These are phyloP conservation scores for Hipparchia semele DNA, from an alignment of 2,888 invertebrate genomes.

Conservation along the genomic window DNA sequence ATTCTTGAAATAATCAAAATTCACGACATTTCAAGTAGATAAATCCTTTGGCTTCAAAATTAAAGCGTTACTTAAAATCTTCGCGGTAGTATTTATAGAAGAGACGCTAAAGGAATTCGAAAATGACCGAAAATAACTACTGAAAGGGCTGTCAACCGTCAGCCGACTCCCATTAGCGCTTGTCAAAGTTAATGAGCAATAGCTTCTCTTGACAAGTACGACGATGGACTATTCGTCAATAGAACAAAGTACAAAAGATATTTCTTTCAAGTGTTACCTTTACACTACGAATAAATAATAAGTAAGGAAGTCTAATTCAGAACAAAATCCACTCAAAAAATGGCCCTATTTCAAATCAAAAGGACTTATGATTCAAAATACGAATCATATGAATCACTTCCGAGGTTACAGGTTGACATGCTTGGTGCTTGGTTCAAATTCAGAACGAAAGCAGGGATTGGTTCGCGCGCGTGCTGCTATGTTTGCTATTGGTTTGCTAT, in stretches of 20 bases:
- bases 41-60: background rate
- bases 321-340: too few relatives aligned
- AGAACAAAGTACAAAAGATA: background rate
- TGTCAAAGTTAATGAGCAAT: constrained; percentile 21
- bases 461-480: too few relatives aligned
- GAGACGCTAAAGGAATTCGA: background rate
- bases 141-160: constrained; percentile 3
- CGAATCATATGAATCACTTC: too few relatives aligned
- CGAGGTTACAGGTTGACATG: too few relatives aligned
- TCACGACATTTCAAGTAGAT: background rate
- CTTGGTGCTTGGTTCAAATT: too few relatives aligned
- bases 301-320: too few relatives aligned
- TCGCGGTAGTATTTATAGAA: background rate
- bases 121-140: background rate
- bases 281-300: too few relatives aligned
- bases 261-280: background rate
- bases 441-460: too few relatives aligned
- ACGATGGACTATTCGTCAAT: constrained; percentile 2
- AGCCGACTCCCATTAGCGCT: constrained; percentile 5
- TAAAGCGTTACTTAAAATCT: background rate
- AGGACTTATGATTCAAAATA: too few relatives aligned
- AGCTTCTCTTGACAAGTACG: constrained; percentile 8
- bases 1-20: too few relatives aligned
- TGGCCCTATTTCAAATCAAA: too few relatives aligned
- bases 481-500: too few relatives aligned